Conservation (phyloP, 2,113 vertebrate species). For the Gadus chalcogrammus region DNA sequence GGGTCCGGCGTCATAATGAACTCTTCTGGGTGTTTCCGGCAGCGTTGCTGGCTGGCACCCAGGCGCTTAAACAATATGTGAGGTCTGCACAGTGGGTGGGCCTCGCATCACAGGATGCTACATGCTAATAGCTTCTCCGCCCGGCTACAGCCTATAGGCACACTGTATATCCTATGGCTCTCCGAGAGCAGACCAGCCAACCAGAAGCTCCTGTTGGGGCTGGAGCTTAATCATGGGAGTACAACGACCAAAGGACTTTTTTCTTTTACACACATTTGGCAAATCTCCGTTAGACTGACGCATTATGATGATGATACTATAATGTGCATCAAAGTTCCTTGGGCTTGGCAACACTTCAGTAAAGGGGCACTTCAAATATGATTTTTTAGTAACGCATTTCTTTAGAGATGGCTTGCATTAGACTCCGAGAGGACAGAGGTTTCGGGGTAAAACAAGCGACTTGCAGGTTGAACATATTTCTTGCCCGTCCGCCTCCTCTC, state of each 20-base stretch:
- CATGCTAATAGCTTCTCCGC: conserved; percentile 57
- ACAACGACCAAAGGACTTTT: background rate
- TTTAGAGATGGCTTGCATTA: no score
- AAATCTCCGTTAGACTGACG: background rate
- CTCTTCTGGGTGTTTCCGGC: conserved; percentile 44
- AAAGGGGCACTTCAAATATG: no score
- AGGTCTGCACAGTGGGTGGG: conserved; percentile 60
- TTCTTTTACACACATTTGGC: background rate
- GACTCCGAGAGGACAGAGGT: no score
- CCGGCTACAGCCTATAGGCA: conserved; percentile 43
- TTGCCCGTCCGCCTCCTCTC: background rate
- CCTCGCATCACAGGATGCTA: conserved; percentile 53
- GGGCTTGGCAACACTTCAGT: background rate
- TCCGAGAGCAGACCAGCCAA: background rate
- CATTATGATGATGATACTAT: conserved; percentile 13
- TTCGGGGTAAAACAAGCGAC: background rate
- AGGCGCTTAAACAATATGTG: conserved; percentile 55
- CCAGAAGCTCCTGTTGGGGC: conserved; percentile 33
- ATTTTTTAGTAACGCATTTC: no score
- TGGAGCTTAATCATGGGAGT: conserved; percentile 44
- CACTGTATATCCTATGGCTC: conserved; percentile 42
- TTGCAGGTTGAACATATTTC: background rate
- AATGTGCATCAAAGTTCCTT: conserved; percentile 30
- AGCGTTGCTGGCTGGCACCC: conserved; percentile 48
- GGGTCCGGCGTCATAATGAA: conserved; percentile 35